Conservation (phyloP, 2,797 vertebrate genomes). For the Vultur gryphus region DNA sequence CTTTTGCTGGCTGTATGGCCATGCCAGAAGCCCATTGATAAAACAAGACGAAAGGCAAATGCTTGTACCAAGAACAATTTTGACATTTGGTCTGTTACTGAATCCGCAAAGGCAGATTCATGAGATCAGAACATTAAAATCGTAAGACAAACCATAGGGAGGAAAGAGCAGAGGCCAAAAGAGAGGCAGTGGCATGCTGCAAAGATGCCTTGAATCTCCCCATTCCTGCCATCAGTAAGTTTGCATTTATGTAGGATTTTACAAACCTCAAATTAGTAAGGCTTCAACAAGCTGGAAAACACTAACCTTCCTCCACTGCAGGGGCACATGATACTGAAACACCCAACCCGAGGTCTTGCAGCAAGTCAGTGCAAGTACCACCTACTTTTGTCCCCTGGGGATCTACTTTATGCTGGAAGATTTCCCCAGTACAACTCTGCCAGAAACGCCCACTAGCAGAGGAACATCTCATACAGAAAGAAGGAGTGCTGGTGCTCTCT, state of each 20-base stretch:
- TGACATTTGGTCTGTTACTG: background rate
- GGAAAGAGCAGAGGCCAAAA: background rate
- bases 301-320: background rate
- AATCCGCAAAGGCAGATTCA: background rate
- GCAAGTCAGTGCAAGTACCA: background rate
- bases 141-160: fast-evolving
- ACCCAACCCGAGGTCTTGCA: background rate
- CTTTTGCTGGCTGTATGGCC: background rate
- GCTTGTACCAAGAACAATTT: background rate
- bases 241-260: background rate
- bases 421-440: background rate
- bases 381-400: background rate
- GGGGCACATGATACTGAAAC: background rate
- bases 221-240: background rate
- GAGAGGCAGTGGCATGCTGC: background rate
- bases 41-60: background rate
- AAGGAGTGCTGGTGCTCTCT: background rate
- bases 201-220: background rate
- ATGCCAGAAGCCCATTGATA: background rate
- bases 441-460: background rate
- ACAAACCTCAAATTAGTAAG: background rate
- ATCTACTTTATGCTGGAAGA: background rate
- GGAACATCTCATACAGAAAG: background rate
- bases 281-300: background rate
- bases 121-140: background rate